Base-by-base conservation (phyloP, 2,797 vertebrate genomes). In the Bryconaethiops microstoma region DNA sequence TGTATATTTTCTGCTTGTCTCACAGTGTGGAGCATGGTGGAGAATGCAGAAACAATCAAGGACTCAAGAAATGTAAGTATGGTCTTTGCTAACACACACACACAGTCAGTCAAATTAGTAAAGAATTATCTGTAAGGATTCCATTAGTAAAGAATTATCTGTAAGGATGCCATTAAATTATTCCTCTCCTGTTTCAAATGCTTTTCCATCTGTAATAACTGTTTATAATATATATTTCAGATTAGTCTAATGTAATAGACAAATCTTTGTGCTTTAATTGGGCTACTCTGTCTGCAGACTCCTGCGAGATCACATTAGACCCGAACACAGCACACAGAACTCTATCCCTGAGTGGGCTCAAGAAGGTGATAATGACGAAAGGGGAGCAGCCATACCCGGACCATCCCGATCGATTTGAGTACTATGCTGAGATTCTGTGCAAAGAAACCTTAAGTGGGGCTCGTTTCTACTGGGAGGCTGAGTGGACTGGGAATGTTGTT, bases 391-490 rank as follows among this genome's bases (percentile, higher is more conserved):
- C 76, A 1, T 79, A 79, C 21, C 79, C 74, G 4, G 78, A 85
- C 12, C 80, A 86, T 6, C 80, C 74, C 35, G 62, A 80, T 39
- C 59, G 77, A n/a, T 82, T 82, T 65, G 80, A 86, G 48, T 81
- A 75, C 60, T 84, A 76, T 13, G 63, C 48, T 59, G 55, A 71
- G 48, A 54, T 80, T 29, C 70, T 84, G 67, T 82, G 82, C 40
- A 70, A 21, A 21, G 64, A 80, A 63, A 7, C 29, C n/a, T 69
- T 81, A 50, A 54, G 50, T 6, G 48, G 48, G 1, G 62, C 77
- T 45, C 80, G 78, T 35, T 77, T 69, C 57, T 83, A 83, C 78
- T 85, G 83, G 85, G 85, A 86, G 55, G 73, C 54, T 17, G 74
- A 83, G 21, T 81, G 83, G 76, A 76, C 57, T 13, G 81, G 83